A percentile compares a stretch with the other conserved stretches of the same genome.
These are phyloP conservation scores for Vultur gryphus DNA, from an alignment of 2,797 vertebrate genomes.

Conservation along the genomic window DNA sequence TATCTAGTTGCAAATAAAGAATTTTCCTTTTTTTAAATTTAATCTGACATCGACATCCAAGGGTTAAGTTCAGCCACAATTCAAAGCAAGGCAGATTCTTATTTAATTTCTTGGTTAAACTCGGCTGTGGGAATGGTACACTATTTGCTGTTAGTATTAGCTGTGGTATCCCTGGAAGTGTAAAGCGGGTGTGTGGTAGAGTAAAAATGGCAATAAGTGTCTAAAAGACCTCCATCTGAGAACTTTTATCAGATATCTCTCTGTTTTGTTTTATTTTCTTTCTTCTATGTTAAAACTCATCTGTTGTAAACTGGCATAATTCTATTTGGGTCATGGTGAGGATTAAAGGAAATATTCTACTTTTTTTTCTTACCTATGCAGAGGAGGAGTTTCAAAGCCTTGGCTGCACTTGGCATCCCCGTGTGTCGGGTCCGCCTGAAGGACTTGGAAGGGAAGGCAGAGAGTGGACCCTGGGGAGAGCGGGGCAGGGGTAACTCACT, in stretches of 20 bases:
- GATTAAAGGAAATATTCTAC: not conserved
- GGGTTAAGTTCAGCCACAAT: not conserved
- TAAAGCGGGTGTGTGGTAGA: not conserved
- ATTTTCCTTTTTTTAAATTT: not conserved
- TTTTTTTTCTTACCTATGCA: not conserved
- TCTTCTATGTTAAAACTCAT: not conserved
- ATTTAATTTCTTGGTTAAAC: not conserved
- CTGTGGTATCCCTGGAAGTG: not conserved
- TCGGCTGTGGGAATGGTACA: not conserved
- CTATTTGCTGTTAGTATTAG: not conserved
- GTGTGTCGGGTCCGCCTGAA: rapidly evolving
- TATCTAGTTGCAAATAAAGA: not conserved
- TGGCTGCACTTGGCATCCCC: rapidly evolving
- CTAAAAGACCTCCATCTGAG: not conserved
- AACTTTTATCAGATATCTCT: not conserved
- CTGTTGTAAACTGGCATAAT: not conserved
- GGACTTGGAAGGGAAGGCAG: not conserved
- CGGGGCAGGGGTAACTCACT: rapidly evolving
- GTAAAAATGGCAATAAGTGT: not conserved
- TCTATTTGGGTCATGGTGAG: not conserved
- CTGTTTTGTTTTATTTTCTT: not conserved
- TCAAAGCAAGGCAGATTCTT: not conserved
- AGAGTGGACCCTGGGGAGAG: rapidly evolving
- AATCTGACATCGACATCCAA: not conserved
- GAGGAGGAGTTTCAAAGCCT: not conserved